A percentile compares a stretch with the other conserved stretches of the same genome.
phyloP scores from a whole-genome alignment of 2,797 vertebrate species.

The Tolypeutes matacus region DNA sequence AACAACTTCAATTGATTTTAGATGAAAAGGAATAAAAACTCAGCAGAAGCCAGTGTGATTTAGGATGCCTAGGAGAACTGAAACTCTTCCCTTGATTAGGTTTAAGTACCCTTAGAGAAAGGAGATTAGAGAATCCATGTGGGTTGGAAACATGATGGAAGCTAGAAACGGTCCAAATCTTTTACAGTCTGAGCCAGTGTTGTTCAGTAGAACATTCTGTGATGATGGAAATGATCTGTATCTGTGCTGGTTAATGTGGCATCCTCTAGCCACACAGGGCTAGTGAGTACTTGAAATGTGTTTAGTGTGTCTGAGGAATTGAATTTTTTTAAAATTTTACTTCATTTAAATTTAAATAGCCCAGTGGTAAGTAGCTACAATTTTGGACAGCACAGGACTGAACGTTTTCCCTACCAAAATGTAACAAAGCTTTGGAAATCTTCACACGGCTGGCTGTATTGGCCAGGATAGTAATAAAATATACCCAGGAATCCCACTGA shows the following conservation, averaged over 20 bases:
- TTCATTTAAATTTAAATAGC: not conserved
- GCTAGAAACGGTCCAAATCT: not conserved
- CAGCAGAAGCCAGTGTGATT: slow-evolving; percentile 46
- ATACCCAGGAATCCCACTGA: not conserved
- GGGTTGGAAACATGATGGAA: not conserved
- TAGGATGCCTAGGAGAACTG: slow-evolving; percentile 45
- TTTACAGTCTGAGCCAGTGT: not conserved
- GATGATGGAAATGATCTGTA: not conserved
- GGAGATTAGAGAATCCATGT: slow-evolving; percentile 15
- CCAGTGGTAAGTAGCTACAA: not conserved
- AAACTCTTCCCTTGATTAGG: slow-evolving; percentile 53
- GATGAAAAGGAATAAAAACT: slow-evolving; percentile 73
- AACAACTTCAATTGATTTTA: slow-evolving; percentile 69
- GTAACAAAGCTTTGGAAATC: not conserved
- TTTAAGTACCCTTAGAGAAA: slow-evolving; percentile 53
- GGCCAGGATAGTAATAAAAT: not conserved
- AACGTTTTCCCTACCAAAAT: not conserved
- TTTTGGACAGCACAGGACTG: not conserved
- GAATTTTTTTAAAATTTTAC: not conserved
- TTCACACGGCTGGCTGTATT: not conserved
- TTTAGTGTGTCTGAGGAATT: not conserved
- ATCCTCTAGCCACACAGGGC: no score
- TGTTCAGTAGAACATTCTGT: not conserved
- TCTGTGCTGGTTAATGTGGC: not conserved
- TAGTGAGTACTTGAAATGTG: not conserved